Base-by-base conservation (phyloP, 2,888 invertebrate genomes). In the Branchinecta sandiegonensis region DNA sequence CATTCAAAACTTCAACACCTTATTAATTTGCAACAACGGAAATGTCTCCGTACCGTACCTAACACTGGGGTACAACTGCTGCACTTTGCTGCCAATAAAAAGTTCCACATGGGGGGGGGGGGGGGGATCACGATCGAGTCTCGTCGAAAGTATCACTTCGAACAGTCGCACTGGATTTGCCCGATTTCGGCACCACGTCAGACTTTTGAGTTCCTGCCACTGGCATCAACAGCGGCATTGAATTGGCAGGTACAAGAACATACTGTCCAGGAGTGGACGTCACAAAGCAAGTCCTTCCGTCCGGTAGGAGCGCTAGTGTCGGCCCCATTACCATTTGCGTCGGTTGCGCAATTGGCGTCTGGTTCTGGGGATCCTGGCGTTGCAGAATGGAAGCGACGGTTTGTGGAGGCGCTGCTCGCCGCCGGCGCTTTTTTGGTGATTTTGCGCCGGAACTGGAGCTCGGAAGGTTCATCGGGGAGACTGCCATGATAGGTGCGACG, bases 201-300 rank as follows among this genome's bases (percentile, higher is more conserved):
- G 63, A 23, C 63, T 56, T 56, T 1, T 56, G 63, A 56, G 63
- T 56, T 56, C 63, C 63, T 5, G 37, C 37, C n/a, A 56, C 63
- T 17, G 63, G 63, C 63, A 56, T 17, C 63, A 56, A 9, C n/a
- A 56, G 23, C 12, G 63, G 63, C 63, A 56, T 56, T 23, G 63
- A 56, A 56, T 56, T 56, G 14, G 63, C 63, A 56, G 63, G 63
- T 56, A 56, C 63, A 17, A 56, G 23, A n/a, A 56, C 63, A 56
- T 17, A 56, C 11, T 56, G 63, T 56, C 63, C 63, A 56, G 63
- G 63, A 9, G 63, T 10, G 8, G 63, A 56, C 63, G 63, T 56
- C n/a, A 56, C 63, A 56, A 56, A 23, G 63, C 63, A 56, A 56
- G 63, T 23, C 63, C 63, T n/a, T 56, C 63, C 63, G 23, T 56